Evolutionary conservation across 2,888 invertebrate species (phyloP).

Genomic region (Scaptomyza flava): DNA sequence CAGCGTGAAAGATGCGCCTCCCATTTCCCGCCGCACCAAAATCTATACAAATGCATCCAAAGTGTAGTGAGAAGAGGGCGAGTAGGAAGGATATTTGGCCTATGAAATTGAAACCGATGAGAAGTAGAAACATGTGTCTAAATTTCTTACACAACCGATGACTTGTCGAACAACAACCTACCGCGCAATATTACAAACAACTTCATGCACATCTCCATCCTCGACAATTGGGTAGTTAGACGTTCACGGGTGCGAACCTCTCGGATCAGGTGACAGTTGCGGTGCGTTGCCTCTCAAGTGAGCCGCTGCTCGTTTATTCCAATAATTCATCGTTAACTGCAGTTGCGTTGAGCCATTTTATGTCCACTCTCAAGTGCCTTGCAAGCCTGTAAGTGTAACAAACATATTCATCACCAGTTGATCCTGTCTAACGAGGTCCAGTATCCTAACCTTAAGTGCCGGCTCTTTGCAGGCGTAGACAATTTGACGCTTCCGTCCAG

Average conservation of each 20-base stretch:
- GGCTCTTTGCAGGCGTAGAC: constrained; percentile 72
- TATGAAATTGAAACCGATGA: constrained; percentile 62
- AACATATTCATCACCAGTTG: constrained; percentile 61
- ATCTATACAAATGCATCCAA: not conserved
- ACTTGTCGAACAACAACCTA: constrained; percentile 26
- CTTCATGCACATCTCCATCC: constrained; percentile 38
- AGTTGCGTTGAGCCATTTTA: constrained; percentile 71
- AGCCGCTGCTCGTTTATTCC: constrained; percentile 69
- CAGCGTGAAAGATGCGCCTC: constrained; percentile 67
- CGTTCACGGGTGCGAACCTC: constrained; percentile 63
- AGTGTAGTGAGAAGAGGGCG: constrained; percentile 1
- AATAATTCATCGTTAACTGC: constrained; percentile 78
- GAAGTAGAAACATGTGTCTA: constrained; percentile 72
- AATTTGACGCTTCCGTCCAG: constrained; percentile 82
- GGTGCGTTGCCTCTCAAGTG: constrained; percentile 75
- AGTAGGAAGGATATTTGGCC: constrained; percentile 18
- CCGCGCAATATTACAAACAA: constrained; percentile 50
- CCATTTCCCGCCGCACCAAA: constrained; percentile 45
- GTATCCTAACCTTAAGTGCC: constrained; percentile 47
- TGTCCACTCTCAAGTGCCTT: constrained; percentile 59
- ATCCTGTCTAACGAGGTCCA: constrained; percentile 40
- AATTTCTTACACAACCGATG: constrained; percentile 40
- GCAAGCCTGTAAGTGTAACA: constrained; percentile 26
- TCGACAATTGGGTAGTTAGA: constrained; percentile 38
- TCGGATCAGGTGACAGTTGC: constrained; percentile 77